Base-by-base conservation (phyloP, 2,797 vertebrate genomes). In the Pampus argenteus region DNA sequence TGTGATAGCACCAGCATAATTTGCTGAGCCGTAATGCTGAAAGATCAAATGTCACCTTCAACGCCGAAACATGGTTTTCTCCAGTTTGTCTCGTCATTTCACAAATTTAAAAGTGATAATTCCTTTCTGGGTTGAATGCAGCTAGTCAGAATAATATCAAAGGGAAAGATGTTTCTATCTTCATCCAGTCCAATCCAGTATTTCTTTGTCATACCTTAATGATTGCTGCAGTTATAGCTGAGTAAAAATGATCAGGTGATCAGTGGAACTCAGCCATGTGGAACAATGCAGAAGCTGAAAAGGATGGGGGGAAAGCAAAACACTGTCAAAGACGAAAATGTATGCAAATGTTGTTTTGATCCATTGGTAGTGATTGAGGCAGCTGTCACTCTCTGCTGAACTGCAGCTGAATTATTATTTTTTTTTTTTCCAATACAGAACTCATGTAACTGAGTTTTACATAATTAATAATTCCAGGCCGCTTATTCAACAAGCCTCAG, bases 1-100 rank as follows among this genome's bases (percentile, higher is more conserved):
- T 89, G 80, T 81, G 82, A 91, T 88, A 90, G 66, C 73, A 6
- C 55, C 28, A 20, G 49, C 20, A 2, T 77, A 61, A 88, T 89
- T 87, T 82, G 65, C 63, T 3, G 8, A 69, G 61, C 66, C 23
- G 51, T 42, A 69, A 73, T 66, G 54, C 74, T 66, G 75, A 77
- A 68, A 66, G 60, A 86, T 77, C 26, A 23, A 74, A 84, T 88
- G 88, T 92, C 88, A 92, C 90, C 81, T 92, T 90, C 76, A 85
- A 25, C 54, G 25, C 51, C 13, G 31, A 80, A 78, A 69, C 69
- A 54, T 61, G 48, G 36, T 28, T 63, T 63, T 65, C 63, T 49
- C 34, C 52, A 48, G 22, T 52, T 74, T 66, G 47, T 78, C 56
- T 74, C 49, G 56, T 71, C 38, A 67, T 73, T 79, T 76, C 45